Percentiles rank a stretch among this genome's conserved stretches.
Conservation (phyloP, 2,888 invertebrate genomes). For the Mythimna loreyi region DNA sequence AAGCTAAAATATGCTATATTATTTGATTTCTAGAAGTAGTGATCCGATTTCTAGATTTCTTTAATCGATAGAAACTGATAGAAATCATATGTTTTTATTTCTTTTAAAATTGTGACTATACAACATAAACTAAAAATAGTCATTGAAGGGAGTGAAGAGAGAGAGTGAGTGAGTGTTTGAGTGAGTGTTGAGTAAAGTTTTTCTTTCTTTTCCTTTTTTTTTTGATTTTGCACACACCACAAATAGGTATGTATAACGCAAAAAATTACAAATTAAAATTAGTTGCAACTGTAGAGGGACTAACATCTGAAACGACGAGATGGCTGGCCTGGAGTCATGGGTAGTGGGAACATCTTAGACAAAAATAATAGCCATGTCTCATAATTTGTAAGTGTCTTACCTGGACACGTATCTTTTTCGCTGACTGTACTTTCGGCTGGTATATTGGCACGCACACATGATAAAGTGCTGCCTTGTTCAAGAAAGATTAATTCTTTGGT, state of each 20-base stretch:
- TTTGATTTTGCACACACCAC: too few relatives aligned
- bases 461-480: slow-evolving; percentile 11
- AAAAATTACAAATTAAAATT: not conserved
- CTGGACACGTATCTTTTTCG: not conserved
- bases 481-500: slow-evolving; percentile 7
- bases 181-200: too few relatives aligned
- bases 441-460: not conserved
- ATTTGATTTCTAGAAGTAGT: too few relatives aligned
- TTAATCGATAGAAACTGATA: not conserved
- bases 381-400: too few relatives aligned
- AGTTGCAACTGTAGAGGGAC: not conserved
- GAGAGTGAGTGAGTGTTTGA: too few relatives aligned
- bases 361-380: not conserved
- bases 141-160: too few relatives aligned
- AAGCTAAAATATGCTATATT: too few relatives aligned
- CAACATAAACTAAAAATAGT: not conserved
- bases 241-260: not conserved
- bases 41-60: not conserved
- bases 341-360: too few relatives aligned
- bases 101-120: not conserved
- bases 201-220: too few relatives aligned
- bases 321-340: not conserved
- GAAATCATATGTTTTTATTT: not conserved
- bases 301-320: too few relatives aligned
- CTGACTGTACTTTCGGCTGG: not conserved